A percentile compares a stretch with the other conserved stretches of the same genome.
Evolutionary conservation across 1,140 invertebrate species (phyloP).

Genomic region (Drosophila mauritiana): DNA sequence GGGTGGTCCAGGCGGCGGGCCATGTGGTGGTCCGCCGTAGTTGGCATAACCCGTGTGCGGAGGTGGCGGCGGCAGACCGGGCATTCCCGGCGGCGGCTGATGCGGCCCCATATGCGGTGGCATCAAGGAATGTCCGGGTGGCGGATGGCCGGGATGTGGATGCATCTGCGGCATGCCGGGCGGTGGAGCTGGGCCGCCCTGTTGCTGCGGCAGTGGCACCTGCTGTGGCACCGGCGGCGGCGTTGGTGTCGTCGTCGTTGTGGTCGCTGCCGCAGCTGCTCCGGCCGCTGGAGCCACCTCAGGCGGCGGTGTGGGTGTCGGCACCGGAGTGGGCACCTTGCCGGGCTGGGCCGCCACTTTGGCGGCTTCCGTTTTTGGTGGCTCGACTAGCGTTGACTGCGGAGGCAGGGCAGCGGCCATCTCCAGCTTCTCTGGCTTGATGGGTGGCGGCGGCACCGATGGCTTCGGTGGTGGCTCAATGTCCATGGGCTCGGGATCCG

Average conservation of each 20-base stretch:
- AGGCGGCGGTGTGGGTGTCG: slow-evolving; percentile 59
- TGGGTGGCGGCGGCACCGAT: slow-evolving; percentile 65
- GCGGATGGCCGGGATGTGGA: slow-evolving; percentile 73
- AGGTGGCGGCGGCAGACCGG: slow-evolving; percentile 84
- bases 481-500: slow-evolving; percentile 82
- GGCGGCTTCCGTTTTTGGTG: slow-evolving; percentile 21
- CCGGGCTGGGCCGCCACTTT: slow-evolving; percentile 24
- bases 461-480: slow-evolving; percentile 78
- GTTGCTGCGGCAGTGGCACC: slow-evolving; percentile 21
- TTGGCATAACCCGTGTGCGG: slow-evolving; percentile 84
- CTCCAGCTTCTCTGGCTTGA: slow-evolving; percentile 64
- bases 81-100: slow-evolving; percentile 84
- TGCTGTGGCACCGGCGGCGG: slow-evolving; percentile 59
- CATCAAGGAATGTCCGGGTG: slow-evolving; percentile 79
- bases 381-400: slow-evolving; percentile 36
- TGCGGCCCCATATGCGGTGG: slow-evolving; percentile 81
- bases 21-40: slow-evolving; percentile 73
- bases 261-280: neutral
- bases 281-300: slow-evolving; percentile 28
- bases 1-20: slow-evolving; percentile 78
- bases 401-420: slow-evolving; percentile 49
- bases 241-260: slow-evolving; percentile 54
- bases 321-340: slow-evolving; percentile 49
- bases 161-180: slow-evolving; percentile 68
- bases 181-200: slow-evolving; percentile 34